These are phyloP conservation scores for Cardiocondyla obscurior DNA, from an alignment of 1,140 invertebrate species.

Conservation along the genomic window DNA sequence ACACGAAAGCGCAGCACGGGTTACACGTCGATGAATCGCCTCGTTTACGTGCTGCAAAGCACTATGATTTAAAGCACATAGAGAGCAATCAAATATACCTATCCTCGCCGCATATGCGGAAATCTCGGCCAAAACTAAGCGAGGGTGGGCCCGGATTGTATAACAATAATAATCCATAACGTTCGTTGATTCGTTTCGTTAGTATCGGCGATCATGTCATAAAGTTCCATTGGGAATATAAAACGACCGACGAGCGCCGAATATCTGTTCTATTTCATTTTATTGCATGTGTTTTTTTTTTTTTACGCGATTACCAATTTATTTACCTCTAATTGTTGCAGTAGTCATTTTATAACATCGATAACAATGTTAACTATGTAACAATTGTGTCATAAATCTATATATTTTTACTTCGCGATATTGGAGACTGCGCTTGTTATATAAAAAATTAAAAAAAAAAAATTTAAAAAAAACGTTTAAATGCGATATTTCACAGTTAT, in stretches of 20 bases:
- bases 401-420: not conserved
- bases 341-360: not conserved
- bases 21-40: slow-evolving; percentile 51
- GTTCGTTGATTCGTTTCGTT: slow-evolving; percentile 25
- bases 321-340: not conserved
- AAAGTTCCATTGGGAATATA: not conserved
- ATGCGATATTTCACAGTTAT: not conserved
- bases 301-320: not conserved
- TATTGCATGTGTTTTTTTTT: no score
- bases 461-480: not conserved
- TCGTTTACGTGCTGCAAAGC: slow-evolving; percentile 57
- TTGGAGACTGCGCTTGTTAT: not conserved
- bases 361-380: not conserved
- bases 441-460: not conserved
- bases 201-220: not conserved
- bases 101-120: slow-evolving; percentile 16
- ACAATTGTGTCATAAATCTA: not conserved
- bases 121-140: slow-evolving; percentile 10
- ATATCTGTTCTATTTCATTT: not conserved
- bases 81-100: slow-evolving; percentile 57
- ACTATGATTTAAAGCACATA: slow-evolving; percentile 54
- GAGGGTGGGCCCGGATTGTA: not conserved
- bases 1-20: slow-evolving; percentile 35
- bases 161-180: slow-evolving; percentile 27
- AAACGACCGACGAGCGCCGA: not conserved